A percentile compares a stretch with the other conserved stretches of the same genome.
Evolutionary conservation across 2,113 vertebrate species (phyloP).

Genomic region (Syngnathus typhle): DNA sequence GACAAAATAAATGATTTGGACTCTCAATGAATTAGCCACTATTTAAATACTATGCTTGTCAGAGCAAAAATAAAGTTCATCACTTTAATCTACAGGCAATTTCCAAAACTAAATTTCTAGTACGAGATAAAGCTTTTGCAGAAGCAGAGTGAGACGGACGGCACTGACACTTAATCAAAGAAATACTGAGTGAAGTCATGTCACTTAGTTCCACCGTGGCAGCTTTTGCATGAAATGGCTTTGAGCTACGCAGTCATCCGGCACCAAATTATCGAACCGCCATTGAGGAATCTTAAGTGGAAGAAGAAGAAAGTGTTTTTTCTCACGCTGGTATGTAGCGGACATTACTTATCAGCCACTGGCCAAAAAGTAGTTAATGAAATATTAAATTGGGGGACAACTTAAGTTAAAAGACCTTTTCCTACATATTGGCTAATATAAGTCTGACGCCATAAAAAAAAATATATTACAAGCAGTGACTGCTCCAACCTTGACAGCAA

Average conservation of each 20-base stretch:
- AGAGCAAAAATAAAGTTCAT: slow-evolving; percentile 52
- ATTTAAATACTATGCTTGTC: neutral
- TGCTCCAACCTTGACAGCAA: slow-evolving; percentile 5
- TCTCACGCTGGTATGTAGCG: neutral
- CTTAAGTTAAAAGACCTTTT: too few species aligned
- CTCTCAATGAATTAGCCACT: neutral
- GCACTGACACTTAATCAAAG: slow-evolving; percentile 48
- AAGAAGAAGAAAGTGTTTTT: neutral
- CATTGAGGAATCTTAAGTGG: neutral
- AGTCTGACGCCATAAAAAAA: neutral
- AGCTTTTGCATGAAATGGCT: slow-evolving; percentile 34
- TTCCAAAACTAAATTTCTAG: slow-evolving; percentile 48
- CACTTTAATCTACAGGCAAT: slow-evolving; percentile 45
- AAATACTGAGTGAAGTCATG: slow-evolving; percentile 14
- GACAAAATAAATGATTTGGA: neutral
- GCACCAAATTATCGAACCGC: neutral
- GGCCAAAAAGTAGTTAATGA: too few species aligned
- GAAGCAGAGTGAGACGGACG: slow-evolving; percentile 21
- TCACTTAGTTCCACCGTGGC: slow-evolving; percentile 23
- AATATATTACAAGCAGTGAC: neutral
- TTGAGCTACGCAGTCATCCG: slow-evolving; percentile 31
- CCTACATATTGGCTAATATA: neutral
- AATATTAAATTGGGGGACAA: neutral
- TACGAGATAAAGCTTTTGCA: slow-evolving; percentile 37
- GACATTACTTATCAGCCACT: too few species aligned